A percentile compares a stretch with the other conserved stretches of the same genome.
phyloP scores from a whole-genome alignment of 2,888 invertebrate genomes.

The Syritta pipiens region DNA sequence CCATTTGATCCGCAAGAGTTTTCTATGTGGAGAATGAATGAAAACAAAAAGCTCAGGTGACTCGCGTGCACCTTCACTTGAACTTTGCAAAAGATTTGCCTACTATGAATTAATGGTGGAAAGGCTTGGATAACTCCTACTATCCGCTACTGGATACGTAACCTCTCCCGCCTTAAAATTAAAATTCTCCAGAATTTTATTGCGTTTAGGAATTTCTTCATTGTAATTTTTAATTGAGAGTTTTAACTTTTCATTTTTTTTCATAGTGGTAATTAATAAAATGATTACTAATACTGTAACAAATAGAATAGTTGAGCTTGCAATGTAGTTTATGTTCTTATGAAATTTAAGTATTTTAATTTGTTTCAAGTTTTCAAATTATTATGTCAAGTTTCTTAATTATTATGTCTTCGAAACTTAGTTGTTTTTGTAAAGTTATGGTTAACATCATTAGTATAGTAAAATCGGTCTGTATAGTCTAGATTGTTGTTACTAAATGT shows the following conservation, averaged over 20 bases:
- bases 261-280: background rate
- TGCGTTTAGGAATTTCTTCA: background rate
- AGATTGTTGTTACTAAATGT: background rate
- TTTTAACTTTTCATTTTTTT: background rate
- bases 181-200: background rate
- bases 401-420: constrained; percentile 1
- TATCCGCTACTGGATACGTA: too few species aligned
- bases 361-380: constrained; percentile 1
- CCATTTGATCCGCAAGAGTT: too few species aligned
- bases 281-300: background rate
- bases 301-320: background rate
- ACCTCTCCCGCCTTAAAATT: constrained; percentile 3
- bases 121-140: too few species aligned
- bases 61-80: too few species aligned
- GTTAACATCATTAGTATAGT: background rate
- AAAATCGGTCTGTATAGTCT: background rate
- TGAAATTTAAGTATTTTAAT: constrained; percentile 13
- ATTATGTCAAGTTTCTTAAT: constrained; percentile 1
- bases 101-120: too few species aligned
- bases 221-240: background rate
- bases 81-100: too few species aligned
- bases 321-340: background rate
- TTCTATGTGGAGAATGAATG: too few species aligned
- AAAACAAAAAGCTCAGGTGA: too few species aligned
- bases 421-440: background rate